phyloP scores from a whole-genome alignment of 2,888 invertebrate genomes.

The Harpalus rufipes region DNA sequence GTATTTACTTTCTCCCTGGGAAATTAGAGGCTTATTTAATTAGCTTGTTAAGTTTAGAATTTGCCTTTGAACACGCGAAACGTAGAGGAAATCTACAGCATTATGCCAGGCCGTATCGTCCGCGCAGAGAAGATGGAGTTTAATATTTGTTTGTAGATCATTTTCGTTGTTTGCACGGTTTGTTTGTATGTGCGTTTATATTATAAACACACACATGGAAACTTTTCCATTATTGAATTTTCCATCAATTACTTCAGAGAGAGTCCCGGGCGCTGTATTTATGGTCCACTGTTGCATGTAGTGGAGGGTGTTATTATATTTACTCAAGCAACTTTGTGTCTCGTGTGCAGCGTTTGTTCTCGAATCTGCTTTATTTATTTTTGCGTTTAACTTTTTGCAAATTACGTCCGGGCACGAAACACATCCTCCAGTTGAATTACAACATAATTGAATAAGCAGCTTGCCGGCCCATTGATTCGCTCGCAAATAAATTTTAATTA shows the following conservation, averaged over 20 bases:
- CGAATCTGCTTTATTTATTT: slow-evolving; percentile 21
- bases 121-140: slow-evolving; percentile 26
- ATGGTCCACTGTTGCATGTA: slow-evolving; percentile 8
- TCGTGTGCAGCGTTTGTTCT: slow-evolving; percentile 12
- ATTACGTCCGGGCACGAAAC: not conserved
- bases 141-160: slow-evolving; percentile 60
- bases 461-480: not conserved
- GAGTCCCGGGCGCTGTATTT: not conserved
- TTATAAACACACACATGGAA: slow-evolving; percentile 57
- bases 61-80: slow-evolving; percentile 57
- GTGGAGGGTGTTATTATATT: slow-evolving; percentile 37
- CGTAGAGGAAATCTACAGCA: slow-evolving; percentile 11
- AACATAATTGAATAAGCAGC: slow-evolving; percentile 11
- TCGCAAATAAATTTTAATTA: not conserved
- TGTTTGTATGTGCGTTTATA: slow-evolving; percentile 53
- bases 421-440: not conserved
- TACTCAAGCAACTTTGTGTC: slow-evolving; percentile 36
- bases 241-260: slow-evolving; percentile 46
- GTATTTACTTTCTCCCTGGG: slow-evolving; percentile 49
- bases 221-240: slow-evolving; percentile 56
- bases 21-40: slow-evolving; percentile 63
- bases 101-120: slow-evolving; percentile 1
- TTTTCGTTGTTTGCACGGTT: slow-evolving; percentile 55
- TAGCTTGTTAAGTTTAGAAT: slow-evolving; percentile 59
- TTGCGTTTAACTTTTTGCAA: slow-evolving; percentile 20